Evolutionary conservation across 2,113 vertebrate genomes (phyloP).

Genomic region (Muntiacus muntjak): DNA sequence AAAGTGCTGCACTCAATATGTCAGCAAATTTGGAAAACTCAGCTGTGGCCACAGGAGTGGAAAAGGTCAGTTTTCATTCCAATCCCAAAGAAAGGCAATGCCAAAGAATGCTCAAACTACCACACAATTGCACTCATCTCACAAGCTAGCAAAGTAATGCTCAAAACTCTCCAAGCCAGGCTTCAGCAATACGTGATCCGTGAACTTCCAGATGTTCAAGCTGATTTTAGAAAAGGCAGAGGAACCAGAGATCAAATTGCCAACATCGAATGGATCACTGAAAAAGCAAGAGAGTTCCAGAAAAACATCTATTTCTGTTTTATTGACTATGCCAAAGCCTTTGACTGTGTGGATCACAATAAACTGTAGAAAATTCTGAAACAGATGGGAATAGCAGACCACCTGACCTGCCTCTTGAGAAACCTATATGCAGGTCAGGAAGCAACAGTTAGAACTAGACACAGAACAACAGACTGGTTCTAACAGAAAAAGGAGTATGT

Average conservation of each 20-base stretch:
- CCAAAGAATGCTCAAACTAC: neutral
- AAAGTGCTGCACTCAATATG: neutral
- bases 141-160: neutral
- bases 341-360: neutral
- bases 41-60: neutral
- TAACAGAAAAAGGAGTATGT: neutral
- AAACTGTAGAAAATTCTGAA: neutral
- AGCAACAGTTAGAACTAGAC: neutral
- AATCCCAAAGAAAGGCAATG: neutral
- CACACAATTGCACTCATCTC: rapidly evolving
- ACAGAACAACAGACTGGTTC: neutral
- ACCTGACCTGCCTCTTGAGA: neutral
- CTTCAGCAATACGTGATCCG: rapidly evolving
- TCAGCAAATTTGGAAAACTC: neutral
- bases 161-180: neutral
- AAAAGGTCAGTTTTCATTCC: neutral
- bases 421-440: neutral
- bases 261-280: rapidly evolving
- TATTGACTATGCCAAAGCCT: neutral
- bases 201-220: neutral
- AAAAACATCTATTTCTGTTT: neutral
- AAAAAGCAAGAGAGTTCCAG: neutral
- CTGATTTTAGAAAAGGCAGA: neutral
- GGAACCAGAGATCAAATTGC: neutral
- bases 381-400: neutral